Evolutionary conservation across 2,888 invertebrate species (phyloP).

Genomic region (Cryptus viduatorius): DNA sequence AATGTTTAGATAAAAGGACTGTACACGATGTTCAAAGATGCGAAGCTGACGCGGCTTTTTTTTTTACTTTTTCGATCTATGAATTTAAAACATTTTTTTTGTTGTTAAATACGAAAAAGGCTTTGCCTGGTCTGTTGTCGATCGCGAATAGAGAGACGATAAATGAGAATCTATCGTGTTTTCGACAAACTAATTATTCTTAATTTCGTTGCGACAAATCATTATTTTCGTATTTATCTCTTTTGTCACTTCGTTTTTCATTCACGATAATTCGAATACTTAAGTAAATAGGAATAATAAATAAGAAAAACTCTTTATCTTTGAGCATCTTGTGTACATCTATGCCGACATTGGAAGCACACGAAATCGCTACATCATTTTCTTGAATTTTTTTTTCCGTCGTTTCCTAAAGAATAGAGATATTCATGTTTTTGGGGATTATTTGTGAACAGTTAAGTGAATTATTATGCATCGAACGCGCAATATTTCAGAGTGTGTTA

Average conservation of each 20-base stretch:
- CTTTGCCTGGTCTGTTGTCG: not conserved
- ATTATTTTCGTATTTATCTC: slow-evolving; percentile 30
- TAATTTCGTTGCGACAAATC: slow-evolving; percentile 32
- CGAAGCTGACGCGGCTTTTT: slow-evolving; percentile 44
- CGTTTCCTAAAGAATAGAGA: slow-evolving; percentile 69
- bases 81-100: slow-evolving; percentile 14
- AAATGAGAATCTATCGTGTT: slow-evolving; percentile 42
- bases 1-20: slow-evolving; percentile 74
- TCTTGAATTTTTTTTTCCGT: slow-evolving; percentile 51
- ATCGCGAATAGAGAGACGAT: slow-evolving; percentile 14
- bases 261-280: slow-evolving; percentile 40
- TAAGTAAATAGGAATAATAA: slow-evolving; percentile 56
- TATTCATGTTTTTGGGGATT: slow-evolving; percentile 70
- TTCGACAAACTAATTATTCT: slow-evolving; percentile 45
- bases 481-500: slow-evolving; percentile 38
- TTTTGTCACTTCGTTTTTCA: slow-evolving; percentile 50
- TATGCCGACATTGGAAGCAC: slow-evolving; percentile 80
- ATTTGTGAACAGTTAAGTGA: slow-evolving; percentile 59
- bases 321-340: slow-evolving; percentile 71
- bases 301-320: slow-evolving; percentile 63
- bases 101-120: slow-evolving; percentile 31
- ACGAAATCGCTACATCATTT: slow-evolving; percentile 76
- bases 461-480: slow-evolving; percentile 68
- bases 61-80: slow-evolving; percentile 20
- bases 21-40: slow-evolving; percentile 73